These are phyloP conservation scores for Anabacerthia variegaticeps DNA, from an alignment of 2,797 vertebrate species.

Conservation along the genomic window DNA sequence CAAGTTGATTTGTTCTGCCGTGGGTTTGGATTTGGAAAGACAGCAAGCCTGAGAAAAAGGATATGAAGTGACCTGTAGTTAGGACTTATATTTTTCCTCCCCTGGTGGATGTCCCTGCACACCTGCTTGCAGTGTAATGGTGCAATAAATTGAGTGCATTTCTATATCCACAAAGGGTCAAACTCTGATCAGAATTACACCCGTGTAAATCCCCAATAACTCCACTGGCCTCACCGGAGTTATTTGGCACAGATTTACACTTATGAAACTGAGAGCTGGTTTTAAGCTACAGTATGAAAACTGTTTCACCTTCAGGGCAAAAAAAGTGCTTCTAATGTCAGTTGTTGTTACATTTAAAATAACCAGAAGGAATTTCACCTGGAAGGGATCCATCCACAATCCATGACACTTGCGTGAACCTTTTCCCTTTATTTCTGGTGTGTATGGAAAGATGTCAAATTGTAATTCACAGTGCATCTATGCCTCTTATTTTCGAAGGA, in stretches of 20 bases:
- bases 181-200: slow-evolving; percentile 57
- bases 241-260: slow-evolving; percentile 66
- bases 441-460: background rate
- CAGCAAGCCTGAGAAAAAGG: slow-evolving; percentile 28
- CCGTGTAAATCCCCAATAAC: slow-evolving; percentile 59
- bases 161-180: slow-evolving; percentile 54
- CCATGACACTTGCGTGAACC: slow-evolving; percentile 20
- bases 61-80: slow-evolving; percentile 45
- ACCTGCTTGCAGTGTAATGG: slow-evolving; percentile 37
- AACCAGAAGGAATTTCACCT: slow-evolving; percentile 64
- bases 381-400: slow-evolving; percentile 29
- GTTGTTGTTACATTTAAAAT: slow-evolving; percentile 59
- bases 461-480: background rate
- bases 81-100: slow-evolving; percentile 25
- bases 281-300: slow-evolving; percentile 43
- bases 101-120: slow-evolving; percentile 29
- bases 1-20: slow-evolving; percentile 48
- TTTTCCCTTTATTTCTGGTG: background rate
- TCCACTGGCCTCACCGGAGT: slow-evolving; percentile 1
- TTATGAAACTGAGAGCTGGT: slow-evolving; percentile 21
- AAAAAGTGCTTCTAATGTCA: slow-evolving; percentile 54
- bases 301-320: slow-evolving; percentile 43
- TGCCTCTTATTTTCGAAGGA: slow-evolving; percentile 19
- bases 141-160: slow-evolving; percentile 56
- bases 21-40: slow-evolving; percentile 53